These are phyloP conservation scores for Parauchenoglanis punctatus DNA, from an alignment of 2,797 vertebrate genomes.

Conservation along the genomic window DNA sequence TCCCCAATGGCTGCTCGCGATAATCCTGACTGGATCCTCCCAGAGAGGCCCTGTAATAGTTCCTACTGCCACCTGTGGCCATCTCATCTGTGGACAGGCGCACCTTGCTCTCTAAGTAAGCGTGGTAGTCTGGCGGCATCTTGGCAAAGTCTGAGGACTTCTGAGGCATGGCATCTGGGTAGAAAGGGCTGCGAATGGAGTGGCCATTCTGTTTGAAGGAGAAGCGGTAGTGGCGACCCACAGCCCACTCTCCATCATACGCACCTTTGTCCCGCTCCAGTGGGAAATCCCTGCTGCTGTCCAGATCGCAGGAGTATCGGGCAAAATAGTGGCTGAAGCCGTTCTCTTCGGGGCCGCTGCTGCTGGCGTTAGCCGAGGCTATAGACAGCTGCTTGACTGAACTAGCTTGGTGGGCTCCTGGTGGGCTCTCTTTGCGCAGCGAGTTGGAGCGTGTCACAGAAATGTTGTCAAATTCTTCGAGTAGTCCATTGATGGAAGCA, in stretches of 20 bases:
- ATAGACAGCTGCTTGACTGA: slow-evolving; percentile 74
- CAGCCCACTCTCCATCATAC: slow-evolving; percentile 78
- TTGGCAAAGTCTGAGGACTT: slow-evolving; percentile 82
- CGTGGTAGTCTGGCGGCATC: slow-evolving; percentile 86
- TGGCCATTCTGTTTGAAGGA: slow-evolving; percentile 87
- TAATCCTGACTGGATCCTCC: slow-evolving; percentile 89
- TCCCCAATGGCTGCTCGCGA: slow-evolving; percentile 83
- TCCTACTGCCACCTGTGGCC: slow-evolving; percentile 81
- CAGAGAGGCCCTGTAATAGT: slow-evolving; percentile 86
- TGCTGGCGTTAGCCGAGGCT: slow-evolving; percentile 45
- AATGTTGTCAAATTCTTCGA: slow-evolving; percentile 98
- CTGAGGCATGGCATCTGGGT: slow-evolving; percentile 86
- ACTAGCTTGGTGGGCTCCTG: slow-evolving; percentile 83
- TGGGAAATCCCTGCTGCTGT: slow-evolving; percentile 80
- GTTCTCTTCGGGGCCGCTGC: slow-evolving; percentile 83
- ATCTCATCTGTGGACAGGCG: slow-evolving; percentile 77
- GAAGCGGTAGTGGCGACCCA: slow-evolving; percentile 81
- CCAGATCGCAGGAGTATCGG: slow-evolving; percentile 91
- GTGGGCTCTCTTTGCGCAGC: slow-evolving; percentile 92
- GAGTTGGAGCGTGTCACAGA: slow-evolving; percentile 97
- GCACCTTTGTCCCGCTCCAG: slow-evolving; percentile 78
- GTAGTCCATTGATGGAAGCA: slow-evolving; percentile 91
- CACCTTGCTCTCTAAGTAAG: slow-evolving; percentile 87
- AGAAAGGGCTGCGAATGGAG: slow-evolving; percentile 84
- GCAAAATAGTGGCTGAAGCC: slow-evolving; percentile 89